phyloP scores from a whole-genome alignment of 2,797 vertebrate species.

The Carapus acus region DNA sequence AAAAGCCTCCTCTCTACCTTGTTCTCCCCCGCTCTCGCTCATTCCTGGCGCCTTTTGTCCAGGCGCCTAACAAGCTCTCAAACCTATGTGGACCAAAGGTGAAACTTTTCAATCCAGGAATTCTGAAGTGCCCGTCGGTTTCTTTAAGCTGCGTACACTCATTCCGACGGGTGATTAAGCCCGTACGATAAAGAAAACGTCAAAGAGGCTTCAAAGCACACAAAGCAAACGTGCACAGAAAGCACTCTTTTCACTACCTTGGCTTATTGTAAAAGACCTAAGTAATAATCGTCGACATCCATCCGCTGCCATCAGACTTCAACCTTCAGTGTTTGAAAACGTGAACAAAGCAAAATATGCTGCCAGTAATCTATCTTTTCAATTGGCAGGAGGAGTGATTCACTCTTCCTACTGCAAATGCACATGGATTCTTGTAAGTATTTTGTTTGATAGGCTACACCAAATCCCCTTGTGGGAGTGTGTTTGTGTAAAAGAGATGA shows the following conservation, averaged over 20 bases:
- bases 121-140: slow-evolving; percentile 17
- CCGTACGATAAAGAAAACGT: slow-evolving; percentile 47
- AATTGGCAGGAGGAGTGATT: slow-evolving; percentile 50
- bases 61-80: slow-evolving; percentile 37
- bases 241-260: slow-evolving; percentile 59
- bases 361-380: slow-evolving; percentile 62
- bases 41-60: slow-evolving; percentile 53
- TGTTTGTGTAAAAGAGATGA: slow-evolving; percentile 62
- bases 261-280: slow-evolving; percentile 51
- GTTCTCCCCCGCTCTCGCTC: slow-evolving; percentile 32
- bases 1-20: slow-evolving; percentile 33
- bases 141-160: slow-evolving; percentile 24
- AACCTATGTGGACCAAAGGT: slow-evolving; percentile 40
- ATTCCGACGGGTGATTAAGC: slow-evolving; percentile 50
- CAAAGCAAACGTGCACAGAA: slow-evolving; percentile 47
- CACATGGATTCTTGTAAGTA: slow-evolving; percentile 60
- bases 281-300: slow-evolving; percentile 53
- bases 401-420: slow-evolving; percentile 30
- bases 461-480: slow-evolving; percentile 65
- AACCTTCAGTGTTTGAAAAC: slow-evolving; percentile 48
- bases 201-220: slow-evolving; percentile 44
- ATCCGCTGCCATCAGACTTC: slow-evolving; percentile 47
- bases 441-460: slow-evolving; percentile 66
- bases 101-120: slow-evolving; percentile 32
- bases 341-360: slow-evolving; percentile 66